Percentiles rank a stretch among this genome's conserved stretches.
Evolutionary conservation across 2,888 invertebrate species (phyloP).

Genomic region (Amphimallon solstitiale): DNA sequence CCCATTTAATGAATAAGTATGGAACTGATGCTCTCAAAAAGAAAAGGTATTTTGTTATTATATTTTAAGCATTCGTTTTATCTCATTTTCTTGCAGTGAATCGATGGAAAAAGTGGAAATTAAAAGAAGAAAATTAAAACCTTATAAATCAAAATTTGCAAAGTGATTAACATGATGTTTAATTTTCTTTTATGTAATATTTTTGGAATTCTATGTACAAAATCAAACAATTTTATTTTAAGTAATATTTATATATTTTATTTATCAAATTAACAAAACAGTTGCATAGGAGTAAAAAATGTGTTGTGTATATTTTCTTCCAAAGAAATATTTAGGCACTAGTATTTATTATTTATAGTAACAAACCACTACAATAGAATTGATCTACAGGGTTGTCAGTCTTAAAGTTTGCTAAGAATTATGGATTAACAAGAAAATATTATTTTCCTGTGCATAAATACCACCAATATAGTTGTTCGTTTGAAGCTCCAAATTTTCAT

Average conservation of each 20-base stretch:
- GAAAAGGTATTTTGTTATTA: constrained; percentile 19
- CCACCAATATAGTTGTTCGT: constrained; percentile 31
- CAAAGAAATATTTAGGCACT: constrained; percentile 15
- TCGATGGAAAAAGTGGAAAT: constrained; percentile 2
- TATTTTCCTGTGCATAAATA: constrained; percentile 33
- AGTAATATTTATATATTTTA: constrained; percentile 1
- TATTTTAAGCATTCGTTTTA: not conserved
- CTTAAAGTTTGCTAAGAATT: constrained; percentile 29
- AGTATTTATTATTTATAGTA: constrained; percentile 4
- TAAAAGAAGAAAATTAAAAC: constrained; percentile 12
- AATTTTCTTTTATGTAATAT: not conserved
- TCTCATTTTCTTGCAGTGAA: constrained; percentile 3
- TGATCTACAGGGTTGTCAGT: constrained; percentile 6
- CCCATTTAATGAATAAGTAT: constrained; percentile 23
- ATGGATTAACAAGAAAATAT: constrained; percentile 34
- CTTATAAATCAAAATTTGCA: constrained; percentile 1
- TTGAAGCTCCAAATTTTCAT: constrained; percentile 23
- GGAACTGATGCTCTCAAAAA: constrained; percentile 6
- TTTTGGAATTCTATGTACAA: not conserved
- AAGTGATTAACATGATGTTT: not conserved
- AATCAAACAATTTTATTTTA: not conserved
- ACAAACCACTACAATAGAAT: constrained; percentile 8
- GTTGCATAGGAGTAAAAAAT: constrained; percentile 26
- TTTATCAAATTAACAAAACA: constrained; percentile 29
- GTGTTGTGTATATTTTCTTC: constrained; percentile 8